phyloP scores from a whole-genome alignment of 1,140 invertebrate genomes.

The Antheraea pernyi region DNA sequence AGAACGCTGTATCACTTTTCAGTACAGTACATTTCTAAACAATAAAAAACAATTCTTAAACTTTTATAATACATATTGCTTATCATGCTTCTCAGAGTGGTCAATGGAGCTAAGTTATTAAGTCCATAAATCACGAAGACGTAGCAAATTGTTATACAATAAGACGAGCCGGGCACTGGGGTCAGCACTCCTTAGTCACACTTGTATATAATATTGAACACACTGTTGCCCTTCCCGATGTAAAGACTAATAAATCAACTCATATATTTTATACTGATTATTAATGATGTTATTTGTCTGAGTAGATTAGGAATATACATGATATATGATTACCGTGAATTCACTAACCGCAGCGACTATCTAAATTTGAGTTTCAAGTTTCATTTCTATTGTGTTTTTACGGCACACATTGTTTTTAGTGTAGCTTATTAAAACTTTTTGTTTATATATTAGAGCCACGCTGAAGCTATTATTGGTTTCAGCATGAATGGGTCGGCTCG shows the following conservation, averaged over 20 bases:
- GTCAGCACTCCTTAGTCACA: not conserved
- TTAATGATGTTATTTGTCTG: not conserved
- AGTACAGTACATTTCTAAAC: too few relatives aligned
- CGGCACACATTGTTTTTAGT: too few relatives aligned
- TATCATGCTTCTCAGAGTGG: not conserved
- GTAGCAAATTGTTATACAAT: constrained; percentile 58
- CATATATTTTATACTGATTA: not conserved
- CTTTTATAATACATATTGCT: not conserved
- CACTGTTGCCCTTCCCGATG: not conserved
- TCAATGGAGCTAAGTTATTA: constrained; percentile 30
- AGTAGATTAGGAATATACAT: not conserved
- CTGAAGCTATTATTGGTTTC: too few relatives aligned
- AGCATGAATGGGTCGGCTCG: too few relatives aligned
- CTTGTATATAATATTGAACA: not conserved
- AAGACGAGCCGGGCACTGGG: constrained; percentile 29
- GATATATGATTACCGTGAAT: not conserved
- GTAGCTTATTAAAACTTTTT: too few relatives aligned
- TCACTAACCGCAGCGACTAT: too few relatives aligned
- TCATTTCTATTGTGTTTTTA: too few relatives aligned
- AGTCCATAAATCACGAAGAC: constrained; percentile 47
- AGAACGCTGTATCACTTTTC: too few relatives aligned
- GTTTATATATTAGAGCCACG: too few relatives aligned
- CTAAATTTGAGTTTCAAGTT: too few relatives aligned
- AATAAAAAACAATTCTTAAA: not conserved
- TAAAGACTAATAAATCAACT: not conserved